A percentile compares a stretch with the other conserved stretches of the same genome.
phyloP scores from a whole-genome alignment of 2,797 vertebrate species.

The Tapera naevia region DNA sequence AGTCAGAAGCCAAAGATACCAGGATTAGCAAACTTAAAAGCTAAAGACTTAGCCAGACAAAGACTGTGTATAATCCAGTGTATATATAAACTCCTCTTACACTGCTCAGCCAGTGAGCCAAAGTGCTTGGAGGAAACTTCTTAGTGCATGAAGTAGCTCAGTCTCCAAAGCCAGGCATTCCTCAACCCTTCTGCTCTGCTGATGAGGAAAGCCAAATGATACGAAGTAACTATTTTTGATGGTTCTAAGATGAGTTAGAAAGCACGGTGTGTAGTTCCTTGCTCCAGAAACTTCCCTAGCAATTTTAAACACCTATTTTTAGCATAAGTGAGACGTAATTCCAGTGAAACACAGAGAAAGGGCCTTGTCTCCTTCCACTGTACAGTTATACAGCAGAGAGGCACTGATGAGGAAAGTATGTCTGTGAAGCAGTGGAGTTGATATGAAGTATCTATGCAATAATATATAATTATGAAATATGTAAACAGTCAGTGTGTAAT shows the following conservation, averaged over 20 bases:
- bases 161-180: no score
- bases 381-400: not conserved
- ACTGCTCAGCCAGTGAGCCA: not conserved
- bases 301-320: not conserved
- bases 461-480: not conserved
- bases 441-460: not conserved
- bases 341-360: not conserved
- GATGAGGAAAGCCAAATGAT: no score
- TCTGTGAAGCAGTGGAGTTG: not conserved
- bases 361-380: not conserved
- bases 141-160: not conserved
- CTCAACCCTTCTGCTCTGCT: no score
- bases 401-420: not conserved
- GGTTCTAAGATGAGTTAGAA: not conserved
- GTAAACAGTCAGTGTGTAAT: not conserved
- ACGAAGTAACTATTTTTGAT: not conserved
- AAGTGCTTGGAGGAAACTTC: slow-evolving; percentile 1
- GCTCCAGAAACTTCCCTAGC: not conserved
- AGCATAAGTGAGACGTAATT: not conserved
- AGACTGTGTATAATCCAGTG: slow-evolving; percentile 41
- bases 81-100: not conserved
- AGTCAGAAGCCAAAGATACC: slow-evolving; percentile 43
- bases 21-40: slow-evolving; percentile 62
- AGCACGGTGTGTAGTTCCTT: not conserved
- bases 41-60: slow-evolving; percentile 32